Conservation (phyloP, 2,888 invertebrate genomes). For the Diploptera punctata region DNA sequence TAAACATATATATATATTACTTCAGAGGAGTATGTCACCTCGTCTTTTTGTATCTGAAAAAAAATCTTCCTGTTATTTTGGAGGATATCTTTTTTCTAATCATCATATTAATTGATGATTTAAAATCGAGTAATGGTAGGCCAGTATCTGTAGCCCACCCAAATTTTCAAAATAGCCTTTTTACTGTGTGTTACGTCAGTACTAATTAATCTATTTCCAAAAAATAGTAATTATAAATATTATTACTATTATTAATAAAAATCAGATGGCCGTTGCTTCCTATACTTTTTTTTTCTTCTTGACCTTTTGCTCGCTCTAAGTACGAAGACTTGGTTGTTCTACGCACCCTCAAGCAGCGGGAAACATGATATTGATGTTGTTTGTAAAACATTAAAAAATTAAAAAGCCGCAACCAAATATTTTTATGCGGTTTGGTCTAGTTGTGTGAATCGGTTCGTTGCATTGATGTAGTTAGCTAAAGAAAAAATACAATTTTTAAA, state of each 20-base stretch:
- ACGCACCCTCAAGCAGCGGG: slow-evolving; percentile 39
- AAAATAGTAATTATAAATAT: slow-evolving; percentile 33
- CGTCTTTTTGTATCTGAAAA: slow-evolving; percentile 37
- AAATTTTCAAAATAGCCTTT: slow-evolving; percentile 41
- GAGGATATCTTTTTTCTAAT: slow-evolving; percentile 39
- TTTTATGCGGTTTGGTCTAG: slow-evolving; percentile 28
- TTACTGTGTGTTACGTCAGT: slow-evolving; percentile 38
- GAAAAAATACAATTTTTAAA: slow-evolving; percentile 26
- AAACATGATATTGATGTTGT: slow-evolving; percentile 32
- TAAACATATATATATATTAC: slow-evolving; percentile 5
- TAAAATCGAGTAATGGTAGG: slow-evolving; percentile 37
- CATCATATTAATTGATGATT: slow-evolving; percentile 43
- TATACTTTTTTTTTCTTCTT: slow-evolving; percentile 44
- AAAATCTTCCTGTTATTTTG: slow-evolving; percentile 38
- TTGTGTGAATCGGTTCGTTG: slow-evolving; percentile 39
- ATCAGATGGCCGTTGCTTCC: slow-evolving; percentile 47
- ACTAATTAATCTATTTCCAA: no score
- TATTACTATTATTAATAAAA: slow-evolving; percentile 40
- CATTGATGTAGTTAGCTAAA: slow-evolving; percentile 40
- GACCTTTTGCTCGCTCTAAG: slow-evolving; percentile 40
- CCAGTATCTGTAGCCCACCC: slow-evolving; percentile 43
- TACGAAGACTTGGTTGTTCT: slow-evolving; percentile 41
- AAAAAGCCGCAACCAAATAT: slow-evolving; percentile 15
- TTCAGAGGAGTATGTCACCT: slow-evolving; percentile 12
- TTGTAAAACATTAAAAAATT: slow-evolving; percentile 32